Evolutionary conservation across 2,888 invertebrate species (phyloP), one percentile per base, ranked within the genome.

Genomic region (Chrysolina haemoptera): DNA sequence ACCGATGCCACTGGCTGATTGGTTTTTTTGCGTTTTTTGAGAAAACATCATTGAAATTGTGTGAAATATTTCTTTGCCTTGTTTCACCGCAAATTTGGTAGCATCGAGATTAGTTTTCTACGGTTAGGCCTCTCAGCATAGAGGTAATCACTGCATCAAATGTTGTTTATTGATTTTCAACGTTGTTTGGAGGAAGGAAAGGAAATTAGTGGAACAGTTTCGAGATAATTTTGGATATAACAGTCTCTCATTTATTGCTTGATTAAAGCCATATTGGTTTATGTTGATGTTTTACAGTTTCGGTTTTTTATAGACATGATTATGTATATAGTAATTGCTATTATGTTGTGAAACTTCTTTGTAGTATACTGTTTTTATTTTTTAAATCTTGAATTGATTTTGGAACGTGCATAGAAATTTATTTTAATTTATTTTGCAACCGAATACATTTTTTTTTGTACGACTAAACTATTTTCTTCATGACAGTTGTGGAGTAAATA

Each of bases 51-150:
- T 80, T 83, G 82, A 83, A 83, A 83, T 82, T 83, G 84, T 85
- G 84, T 85, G 83, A 85, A 85, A 85, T 85, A 83, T 82, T 82
- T 82, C 80, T 80, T 81, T 74, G 65, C 76, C 71, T 70, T 76
- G 46, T 73, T 76, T 65, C 62, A 76, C 76, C 76, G 76, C 76
- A 76, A 76, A 75, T 68, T 68, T 71, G 41, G 64, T 68, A 68
- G 43, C 46, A 69, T 67, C 65, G 71, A 75, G 69, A 43, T 65
- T 46, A 69, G 48, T 55, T 75, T 75, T 59, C 59, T 59, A 59
- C 27, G 59, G 59, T 35, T 22, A n/a, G 27, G 35, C 59, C 59
- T 59, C 35, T 35, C 59, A 59, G 59, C 27, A 59, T 35, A n/a
- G 27, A 35, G 59, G 59, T 35, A 59, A 59, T 59, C 35, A 59